Conservation (phyloP, 1,140 invertebrate species). For the Heliconius congener region DNA sequence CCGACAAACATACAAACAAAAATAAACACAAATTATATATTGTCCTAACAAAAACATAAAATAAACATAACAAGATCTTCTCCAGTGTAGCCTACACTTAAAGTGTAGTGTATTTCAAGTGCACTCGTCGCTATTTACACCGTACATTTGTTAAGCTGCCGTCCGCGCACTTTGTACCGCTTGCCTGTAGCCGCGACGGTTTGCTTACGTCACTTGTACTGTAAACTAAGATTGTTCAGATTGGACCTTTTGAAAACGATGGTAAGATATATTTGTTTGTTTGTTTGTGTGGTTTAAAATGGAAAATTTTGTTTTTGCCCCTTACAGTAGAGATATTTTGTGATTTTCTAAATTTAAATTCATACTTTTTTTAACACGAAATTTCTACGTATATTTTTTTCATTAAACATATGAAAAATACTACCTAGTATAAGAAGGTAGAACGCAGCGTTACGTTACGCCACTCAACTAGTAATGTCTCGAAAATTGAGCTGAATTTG, state of each 20-base stretch:
- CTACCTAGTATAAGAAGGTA: no score
- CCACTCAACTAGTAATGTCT: no score
- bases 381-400: no score
- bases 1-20: neutral
- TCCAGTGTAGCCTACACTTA: conserved; percentile 27
- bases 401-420: no score
- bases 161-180: conserved; percentile 40
- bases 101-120: conserved; percentile 39
- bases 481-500: no score
- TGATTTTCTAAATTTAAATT: no score
- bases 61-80: neutral
- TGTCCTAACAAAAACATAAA: neutral
- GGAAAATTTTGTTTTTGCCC: no score
- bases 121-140: conserved; percentile 45
- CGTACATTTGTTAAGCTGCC: conserved; percentile 45
- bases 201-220: conserved; percentile 37
- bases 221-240: neutral
- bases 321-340: no score
- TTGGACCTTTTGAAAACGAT: neutral
- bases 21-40: neutral
- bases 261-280: no score
- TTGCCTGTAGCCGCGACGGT: conserved; percentile 18
- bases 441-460: no score
- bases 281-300: no score
- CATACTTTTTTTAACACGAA: no score